Conservation (phyloP, 2,113 vertebrate genomes). For the Podarcis cretensis region DNA sequence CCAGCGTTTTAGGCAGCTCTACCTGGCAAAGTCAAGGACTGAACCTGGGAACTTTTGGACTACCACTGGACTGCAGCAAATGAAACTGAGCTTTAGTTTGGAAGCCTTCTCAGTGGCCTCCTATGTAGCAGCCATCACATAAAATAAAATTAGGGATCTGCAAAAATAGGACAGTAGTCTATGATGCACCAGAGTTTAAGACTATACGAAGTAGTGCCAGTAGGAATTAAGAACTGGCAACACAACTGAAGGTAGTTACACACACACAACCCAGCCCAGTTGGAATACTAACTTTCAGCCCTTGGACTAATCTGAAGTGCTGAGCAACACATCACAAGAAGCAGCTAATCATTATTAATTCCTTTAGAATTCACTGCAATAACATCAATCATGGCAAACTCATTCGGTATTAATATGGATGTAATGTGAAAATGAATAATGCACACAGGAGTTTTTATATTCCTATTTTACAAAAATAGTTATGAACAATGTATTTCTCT, state of each 20-base stretch:
- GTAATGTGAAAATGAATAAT: conserved; percentile 83
- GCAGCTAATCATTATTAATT: conserved; percentile 82
- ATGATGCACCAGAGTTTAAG: background rate
- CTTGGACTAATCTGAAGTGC: conserved; percentile 67
- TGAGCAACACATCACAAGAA: conserved; percentile 70
- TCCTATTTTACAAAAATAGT: conserved; percentile 82
- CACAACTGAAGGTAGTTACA: conserved; percentile 19
- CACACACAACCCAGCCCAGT: conserved; percentile 28
- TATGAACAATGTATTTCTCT: conserved; percentile 79
- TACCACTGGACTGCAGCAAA: background rate
- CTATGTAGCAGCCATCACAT: background rate
- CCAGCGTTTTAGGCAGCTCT: too few relatives aligned
- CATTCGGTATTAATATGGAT: conserved; percentile 82
- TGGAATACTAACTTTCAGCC: conserved; percentile 59
- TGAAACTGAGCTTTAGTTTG: background rate
- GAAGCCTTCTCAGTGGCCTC: background rate
- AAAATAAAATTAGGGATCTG: too few relatives aligned
- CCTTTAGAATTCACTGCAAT: conserved; percentile 83
- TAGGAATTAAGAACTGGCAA: conserved; percentile 12
- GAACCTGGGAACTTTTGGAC: too few relatives aligned
- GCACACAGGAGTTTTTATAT: conserved; percentile 79
- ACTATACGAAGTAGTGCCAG: conserved; percentile 3
- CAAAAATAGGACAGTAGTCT: background rate
- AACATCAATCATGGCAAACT: conserved; percentile 80
- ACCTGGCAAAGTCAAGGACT: too few relatives aligned